Evolutionary conservation across 2,797 vertebrate genomes (phyloP).

Genomic region (Pygocentrus nattereri): DNA sequence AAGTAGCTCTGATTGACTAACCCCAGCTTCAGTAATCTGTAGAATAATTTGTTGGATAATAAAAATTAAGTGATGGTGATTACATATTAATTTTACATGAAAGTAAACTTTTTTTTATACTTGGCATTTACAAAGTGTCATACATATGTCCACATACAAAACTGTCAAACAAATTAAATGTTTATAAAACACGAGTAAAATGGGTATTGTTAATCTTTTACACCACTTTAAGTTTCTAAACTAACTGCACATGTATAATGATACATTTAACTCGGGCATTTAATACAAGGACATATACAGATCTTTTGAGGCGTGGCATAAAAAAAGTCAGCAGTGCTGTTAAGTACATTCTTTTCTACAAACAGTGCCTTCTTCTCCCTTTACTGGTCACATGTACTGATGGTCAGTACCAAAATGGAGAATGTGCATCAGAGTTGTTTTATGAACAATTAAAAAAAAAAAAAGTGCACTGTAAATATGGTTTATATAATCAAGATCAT

Average conservation of each 20-base stretch:
- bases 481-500: not conserved
- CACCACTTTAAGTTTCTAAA: conserved; percentile 9
- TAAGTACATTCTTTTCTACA: not conserved
- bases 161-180: not conserved
- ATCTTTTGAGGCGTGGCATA: not conserved
- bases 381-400: not conserved
- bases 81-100: no score
- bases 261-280: not conserved
- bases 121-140: not conserved
- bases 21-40: not conserved
- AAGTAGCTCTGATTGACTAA: not conserved
- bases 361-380: not conserved
- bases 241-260: not conserved
- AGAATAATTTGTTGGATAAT: not conserved
- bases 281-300: not conserved
- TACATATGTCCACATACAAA: not conserved
- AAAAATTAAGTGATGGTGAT: not conserved
- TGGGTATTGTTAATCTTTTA: not conserved
- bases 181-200: not conserved
- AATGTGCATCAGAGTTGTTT: not conserved
- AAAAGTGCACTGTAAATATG: not conserved
- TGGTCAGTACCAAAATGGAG: not conserved
- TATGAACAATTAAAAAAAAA: no score
- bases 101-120: not conserved
- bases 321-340: not conserved